Evolutionary conservation across 2,113 vertebrate species (phyloP).

Genomic region (Raja brachyura): DNA sequence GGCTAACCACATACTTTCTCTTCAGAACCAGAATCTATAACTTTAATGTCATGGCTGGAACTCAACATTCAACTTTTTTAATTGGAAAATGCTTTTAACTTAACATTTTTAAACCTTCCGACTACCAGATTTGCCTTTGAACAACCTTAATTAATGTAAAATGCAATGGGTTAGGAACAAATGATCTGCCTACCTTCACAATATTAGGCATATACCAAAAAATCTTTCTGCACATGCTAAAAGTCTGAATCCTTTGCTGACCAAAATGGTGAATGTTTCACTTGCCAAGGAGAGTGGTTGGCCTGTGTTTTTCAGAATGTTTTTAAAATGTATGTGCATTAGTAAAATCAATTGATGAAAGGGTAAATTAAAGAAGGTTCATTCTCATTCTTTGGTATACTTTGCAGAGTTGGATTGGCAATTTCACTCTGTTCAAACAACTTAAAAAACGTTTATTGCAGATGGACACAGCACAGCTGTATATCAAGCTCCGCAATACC

Average conservation of each 20-base stretch:
- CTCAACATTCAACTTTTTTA: not conserved
- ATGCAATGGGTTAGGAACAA: not conserved
- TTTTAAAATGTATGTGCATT: not conserved
- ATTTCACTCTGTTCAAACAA: not conserved
- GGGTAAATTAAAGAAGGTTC: not conserved
- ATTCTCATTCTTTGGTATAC: not conserved
- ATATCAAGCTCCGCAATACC: not conserved
- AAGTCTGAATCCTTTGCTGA: no score
- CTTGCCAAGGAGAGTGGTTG: no score
- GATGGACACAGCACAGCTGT: not conserved
- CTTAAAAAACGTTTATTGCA: not conserved
- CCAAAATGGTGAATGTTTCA: no score
- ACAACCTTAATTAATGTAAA: not conserved
- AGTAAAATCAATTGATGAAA: not conserved
- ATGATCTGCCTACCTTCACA: not conserved
- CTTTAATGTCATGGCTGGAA: not conserved
- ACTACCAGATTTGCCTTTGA: not conserved
- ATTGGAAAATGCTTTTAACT: not conserved
- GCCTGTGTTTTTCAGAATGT: no score
- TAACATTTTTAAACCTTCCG: not conserved
- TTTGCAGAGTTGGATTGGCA: not conserved
- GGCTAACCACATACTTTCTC: not conserved
- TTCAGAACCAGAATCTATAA: not conserved
- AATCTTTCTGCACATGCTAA: not conserved
- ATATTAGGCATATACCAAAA: not conserved